Base-by-base conservation (phyloP, 2,797 vertebrate species). In the Percopsis omiscomaycus region DNA sequence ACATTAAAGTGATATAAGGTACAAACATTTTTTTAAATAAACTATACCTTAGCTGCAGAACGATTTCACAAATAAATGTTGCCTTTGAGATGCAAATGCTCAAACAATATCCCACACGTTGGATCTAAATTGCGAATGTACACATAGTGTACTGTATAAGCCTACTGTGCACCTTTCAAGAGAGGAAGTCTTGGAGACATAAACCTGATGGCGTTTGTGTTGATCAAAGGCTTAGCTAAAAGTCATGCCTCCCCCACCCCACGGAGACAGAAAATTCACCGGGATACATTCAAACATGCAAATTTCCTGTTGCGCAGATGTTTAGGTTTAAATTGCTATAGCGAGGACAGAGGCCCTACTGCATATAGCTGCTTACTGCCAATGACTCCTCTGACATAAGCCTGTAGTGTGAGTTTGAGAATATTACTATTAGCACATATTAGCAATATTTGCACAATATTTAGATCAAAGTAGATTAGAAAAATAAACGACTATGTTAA, bases 61-160 rank as follows among this genome's bases (percentile, higher is more conserved):
- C 63, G 78, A 84, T 78, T 87, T 84, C 71, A 85, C 68, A 89
- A 88, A 86, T 84, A 81, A 85, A 84, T 67, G 70, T 61, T 61
- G 75, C 84, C 85, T 93, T 92, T 93, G 89, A 92, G 84, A 92
- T 93, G 89, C 84, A 92, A 93, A 93, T 91, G 81, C 71, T 77
- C 74, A 65, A 87, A 88, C 82, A 82, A 82, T 90, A 85, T 85
- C 91, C 80, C 85, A 83, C 81, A 74, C 75, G 80, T 89, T 69
- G 69, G 75, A 93, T 93, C 86, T 93, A 91, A 90, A 92, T 93
- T 92, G 89, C 89, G 89, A 92, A 92, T 93, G 80, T 87, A 84
- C 85, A 79, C 83, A 78, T 75, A 81, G 83, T 83, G 32, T 8
- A 8, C 32, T 37, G 32, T 8, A 84, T 79, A 75, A 78, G 82